Percentiles rank a stretch among this genome's conserved stretches.
phyloP scores from a whole-genome alignment of 1,140 invertebrate genomes.

The Phenacoccus solenopsis region DNA sequence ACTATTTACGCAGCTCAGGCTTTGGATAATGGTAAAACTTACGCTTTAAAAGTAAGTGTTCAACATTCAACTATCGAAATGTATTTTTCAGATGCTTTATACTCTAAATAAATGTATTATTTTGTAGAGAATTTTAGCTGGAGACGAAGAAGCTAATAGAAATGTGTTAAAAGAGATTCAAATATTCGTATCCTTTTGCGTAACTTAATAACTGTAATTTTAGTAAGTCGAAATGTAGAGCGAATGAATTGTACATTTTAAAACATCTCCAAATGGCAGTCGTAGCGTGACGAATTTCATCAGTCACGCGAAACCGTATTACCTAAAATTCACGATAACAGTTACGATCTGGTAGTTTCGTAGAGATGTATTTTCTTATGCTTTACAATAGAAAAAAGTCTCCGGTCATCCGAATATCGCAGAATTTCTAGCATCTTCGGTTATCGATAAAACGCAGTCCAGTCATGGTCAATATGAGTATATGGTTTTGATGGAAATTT shows the following conservation, averaged over 20 bases:
- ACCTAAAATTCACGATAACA: too few relatives aligned
- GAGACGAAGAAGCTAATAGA: conserved; percentile 62
- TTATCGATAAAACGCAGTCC: conserved; percentile 53
- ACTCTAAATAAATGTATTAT: conserved; percentile 15
- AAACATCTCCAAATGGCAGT: neutral
- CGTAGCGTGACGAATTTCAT: neutral
- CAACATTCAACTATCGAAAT: too few relatives aligned
- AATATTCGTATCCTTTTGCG: conserved; percentile 35
- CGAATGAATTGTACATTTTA: neutral
- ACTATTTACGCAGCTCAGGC: conserved; percentile 90
- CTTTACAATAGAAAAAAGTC: conserved; percentile 43
- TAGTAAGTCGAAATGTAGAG: neutral
- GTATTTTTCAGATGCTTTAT: too few relatives aligned
- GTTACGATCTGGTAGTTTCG: too few relatives aligned
- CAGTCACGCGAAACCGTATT: neutral
- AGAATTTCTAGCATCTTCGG: conserved; percentile 59
- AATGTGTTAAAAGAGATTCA: conserved; percentile 66
- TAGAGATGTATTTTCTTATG: neutral
- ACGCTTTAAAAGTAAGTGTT: conserved; percentile 64
- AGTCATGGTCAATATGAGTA: conserved; percentile 55
- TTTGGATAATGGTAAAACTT: conserved; percentile 68
- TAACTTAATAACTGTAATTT: neutral
- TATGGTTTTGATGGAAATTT: conserved; percentile 56
- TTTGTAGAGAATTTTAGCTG: conserved; percentile 54
- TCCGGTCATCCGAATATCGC: conserved; percentile 70